These are phyloP conservation scores for Leuctra nigra DNA, from an alignment of 2,888 invertebrate genomes.

Conservation along the genomic window DNA sequence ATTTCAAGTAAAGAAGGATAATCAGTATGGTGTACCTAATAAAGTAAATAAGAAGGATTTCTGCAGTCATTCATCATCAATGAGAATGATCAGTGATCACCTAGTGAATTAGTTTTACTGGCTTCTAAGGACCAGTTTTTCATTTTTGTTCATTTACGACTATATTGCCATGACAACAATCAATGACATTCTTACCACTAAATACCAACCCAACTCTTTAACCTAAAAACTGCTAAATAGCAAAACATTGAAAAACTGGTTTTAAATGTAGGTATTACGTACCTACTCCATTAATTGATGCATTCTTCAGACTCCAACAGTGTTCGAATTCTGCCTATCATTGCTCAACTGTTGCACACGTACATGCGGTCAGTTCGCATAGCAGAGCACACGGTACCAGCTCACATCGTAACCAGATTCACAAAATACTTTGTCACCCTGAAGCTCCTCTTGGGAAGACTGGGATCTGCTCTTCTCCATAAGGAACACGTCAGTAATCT, in stretches of 20 bases:
- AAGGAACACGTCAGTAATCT: constrained; percentile 17
- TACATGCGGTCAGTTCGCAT: constrained; percentile 20
- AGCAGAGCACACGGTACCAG: constrained; percentile 20
- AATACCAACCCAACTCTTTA: no score
- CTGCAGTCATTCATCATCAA: no score
- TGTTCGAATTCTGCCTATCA: background rate
- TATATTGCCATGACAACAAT: no score
- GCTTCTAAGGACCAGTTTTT: no score
- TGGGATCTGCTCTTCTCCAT: constrained; percentile 21
- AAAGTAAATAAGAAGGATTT: no score
- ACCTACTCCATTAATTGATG: background rate
- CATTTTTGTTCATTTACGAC: no score
- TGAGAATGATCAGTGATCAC: no score
- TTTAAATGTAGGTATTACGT: background rate
- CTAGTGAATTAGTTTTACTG: no score
- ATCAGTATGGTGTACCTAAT: no score
- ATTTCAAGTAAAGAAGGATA: no score
- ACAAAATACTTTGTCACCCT: constrained; percentile 13
- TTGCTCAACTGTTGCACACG: constrained; percentile 11
- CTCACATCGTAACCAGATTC: constrained; percentile 14
- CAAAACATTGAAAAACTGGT: background rate
- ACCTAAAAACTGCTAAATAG: no score
- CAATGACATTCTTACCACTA: no score
- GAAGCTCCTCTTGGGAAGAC: constrained; percentile 16
- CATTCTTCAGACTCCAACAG: constrained; percentile 6